Evolutionary conservation across 2,888 invertebrate species (phyloP).

Genomic region (Trachelus troglodyta): DNA sequence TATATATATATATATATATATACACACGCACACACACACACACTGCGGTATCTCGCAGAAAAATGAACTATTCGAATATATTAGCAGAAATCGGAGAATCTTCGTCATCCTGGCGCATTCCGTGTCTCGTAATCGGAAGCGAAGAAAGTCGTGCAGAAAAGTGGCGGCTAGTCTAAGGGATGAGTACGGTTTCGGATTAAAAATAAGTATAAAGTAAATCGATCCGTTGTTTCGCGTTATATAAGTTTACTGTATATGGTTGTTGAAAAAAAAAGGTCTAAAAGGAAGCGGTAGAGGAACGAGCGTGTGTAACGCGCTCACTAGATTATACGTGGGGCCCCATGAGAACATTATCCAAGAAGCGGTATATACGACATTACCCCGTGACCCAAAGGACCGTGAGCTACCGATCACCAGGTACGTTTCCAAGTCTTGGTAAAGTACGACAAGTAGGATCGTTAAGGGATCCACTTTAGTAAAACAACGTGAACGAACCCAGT

Average conservation of each 20-base stretch:
- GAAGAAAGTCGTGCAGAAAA: neutral
- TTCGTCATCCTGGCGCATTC: neutral
- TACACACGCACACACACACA: neutral
- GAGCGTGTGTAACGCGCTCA: neutral
- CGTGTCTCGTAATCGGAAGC: neutral
- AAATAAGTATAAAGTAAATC: neutral
- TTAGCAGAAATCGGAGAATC: neutral
- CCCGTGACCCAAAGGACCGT: constrained; percentile 1
- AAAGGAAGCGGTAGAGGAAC: neutral
- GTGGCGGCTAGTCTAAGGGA: neutral
- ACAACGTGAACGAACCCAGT: neutral
- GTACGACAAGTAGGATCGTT: neutral
- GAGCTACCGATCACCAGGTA: constrained; percentile 2
- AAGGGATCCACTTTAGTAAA: neutral
- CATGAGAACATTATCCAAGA: neutral
- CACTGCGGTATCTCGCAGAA: neutral
- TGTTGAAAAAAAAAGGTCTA: neutral
- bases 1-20: too few relatives aligned
- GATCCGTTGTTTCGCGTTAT: neutral
- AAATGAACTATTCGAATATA: neutral
- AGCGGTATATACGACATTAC: constrained; percentile 3
- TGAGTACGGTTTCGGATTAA: neutral
- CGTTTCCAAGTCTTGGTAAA: neutral
- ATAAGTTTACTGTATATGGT: neutral
- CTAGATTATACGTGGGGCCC: neutral